These are phyloP conservation scores for Rhinatrema bivittatum DNA, from an alignment of 2,797 vertebrate species.

Conservation along the genomic window DNA sequence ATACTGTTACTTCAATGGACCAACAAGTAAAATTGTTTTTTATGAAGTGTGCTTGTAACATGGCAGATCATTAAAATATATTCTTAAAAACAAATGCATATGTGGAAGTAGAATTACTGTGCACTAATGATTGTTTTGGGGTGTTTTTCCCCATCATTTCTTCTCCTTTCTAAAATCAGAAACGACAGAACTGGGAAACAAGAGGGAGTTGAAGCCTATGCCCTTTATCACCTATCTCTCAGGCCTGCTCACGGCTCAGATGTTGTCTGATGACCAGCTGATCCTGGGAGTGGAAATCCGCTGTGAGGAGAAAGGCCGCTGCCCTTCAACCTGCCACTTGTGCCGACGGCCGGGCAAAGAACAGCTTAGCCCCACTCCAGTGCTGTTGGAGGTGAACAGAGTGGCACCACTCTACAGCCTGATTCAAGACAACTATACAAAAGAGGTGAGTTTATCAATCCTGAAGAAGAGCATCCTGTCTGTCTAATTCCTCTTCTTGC, in stretches of 20 bases:
- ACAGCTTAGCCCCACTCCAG: slow-evolving; percentile 76
- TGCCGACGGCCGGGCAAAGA: slow-evolving; percentile 81
- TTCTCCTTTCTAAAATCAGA: slow-evolving; percentile 52
- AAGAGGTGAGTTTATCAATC: slow-evolving; percentile 83
- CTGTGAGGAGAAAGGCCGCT: slow-evolving; percentile 90
- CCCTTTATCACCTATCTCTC: slow-evolving; percentile 95
- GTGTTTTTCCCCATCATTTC: too few species aligned
- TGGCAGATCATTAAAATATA: too few species aligned
- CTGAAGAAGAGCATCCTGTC: too few species aligned
- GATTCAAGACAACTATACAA: slow-evolving; percentile 89
- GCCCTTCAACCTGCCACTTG: slow-evolving; percentile 85
- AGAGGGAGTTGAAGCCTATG: slow-evolving; percentile 86
- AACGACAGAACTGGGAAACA: slow-evolving; percentile 80
- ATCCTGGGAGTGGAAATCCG: slow-evolving; percentile 88
- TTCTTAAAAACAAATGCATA: too few species aligned
- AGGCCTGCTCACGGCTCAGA: slow-evolving; percentile 84
- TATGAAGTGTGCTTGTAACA: too few species aligned
- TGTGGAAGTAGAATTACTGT: too few species aligned
- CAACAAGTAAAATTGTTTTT: too few species aligned
- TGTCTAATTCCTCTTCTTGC: background rate
- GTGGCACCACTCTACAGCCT: slow-evolving; percentile 86
- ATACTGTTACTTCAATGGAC: too few species aligned
- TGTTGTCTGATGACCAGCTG: slow-evolving; percentile 83
- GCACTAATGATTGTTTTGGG: too few species aligned
- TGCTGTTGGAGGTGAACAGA: slow-evolving; percentile 85